Conservation (phyloP, 2,797 vertebrate genomes). For the Semotilus atromaculatus region DNA sequence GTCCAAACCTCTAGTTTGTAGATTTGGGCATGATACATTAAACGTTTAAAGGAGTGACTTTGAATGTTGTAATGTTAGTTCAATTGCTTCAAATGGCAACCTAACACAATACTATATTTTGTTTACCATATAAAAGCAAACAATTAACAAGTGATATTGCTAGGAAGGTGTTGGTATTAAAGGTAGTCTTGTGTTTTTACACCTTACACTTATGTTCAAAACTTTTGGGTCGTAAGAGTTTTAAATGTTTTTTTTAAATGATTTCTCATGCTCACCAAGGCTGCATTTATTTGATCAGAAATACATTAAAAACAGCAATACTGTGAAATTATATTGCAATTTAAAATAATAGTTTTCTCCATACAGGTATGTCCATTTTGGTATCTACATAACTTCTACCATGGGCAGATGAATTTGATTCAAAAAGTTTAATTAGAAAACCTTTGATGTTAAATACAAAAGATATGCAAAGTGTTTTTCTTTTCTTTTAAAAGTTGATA, state of each 20-base stretch:
- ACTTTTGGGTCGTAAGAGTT: too few relatives aligned
- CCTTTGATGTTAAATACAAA: not conserved
- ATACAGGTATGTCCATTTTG: not conserved
- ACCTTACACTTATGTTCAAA: too few relatives aligned
- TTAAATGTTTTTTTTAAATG: too few relatives aligned
- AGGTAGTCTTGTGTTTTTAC: too few relatives aligned
- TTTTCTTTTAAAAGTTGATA: not conserved
- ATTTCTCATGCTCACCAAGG: too few relatives aligned
- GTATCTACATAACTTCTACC: not conserved
- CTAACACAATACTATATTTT: not conserved
- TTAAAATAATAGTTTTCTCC: not conserved
- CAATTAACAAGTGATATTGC: too few relatives aligned
- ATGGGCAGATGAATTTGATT: not conserved
- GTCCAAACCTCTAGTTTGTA: slow-evolving; percentile 10
- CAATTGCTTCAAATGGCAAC: not conserved
- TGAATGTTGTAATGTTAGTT: slow-evolving; percentile 1
- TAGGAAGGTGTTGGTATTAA: too few relatives aligned
- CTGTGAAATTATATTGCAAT: too few relatives aligned
- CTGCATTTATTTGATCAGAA: too few relatives aligned
- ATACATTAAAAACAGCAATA: too few relatives aligned
- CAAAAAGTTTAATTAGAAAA: not conserved
- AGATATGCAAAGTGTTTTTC: not conserved
- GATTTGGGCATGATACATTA: not conserved
- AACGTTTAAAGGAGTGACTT: not conserved
- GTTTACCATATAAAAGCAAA: too few relatives aligned